phyloP scores from a whole-genome alignment of 2,888 invertebrate species.

The Lasioglossum pauxillum region DNA sequence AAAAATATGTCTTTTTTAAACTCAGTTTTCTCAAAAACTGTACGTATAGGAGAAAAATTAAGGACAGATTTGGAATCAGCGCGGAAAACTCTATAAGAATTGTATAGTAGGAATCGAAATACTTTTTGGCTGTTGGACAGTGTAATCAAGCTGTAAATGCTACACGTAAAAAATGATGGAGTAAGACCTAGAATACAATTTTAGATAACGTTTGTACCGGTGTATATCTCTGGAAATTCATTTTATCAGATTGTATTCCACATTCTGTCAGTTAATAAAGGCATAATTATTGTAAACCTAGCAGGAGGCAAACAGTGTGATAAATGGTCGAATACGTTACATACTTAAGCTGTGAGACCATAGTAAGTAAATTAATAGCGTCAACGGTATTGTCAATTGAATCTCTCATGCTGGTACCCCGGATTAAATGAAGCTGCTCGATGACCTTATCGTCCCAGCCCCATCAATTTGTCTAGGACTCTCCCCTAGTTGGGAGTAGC shows the following conservation, averaged over 20 bases:
- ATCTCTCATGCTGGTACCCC: constrained; percentile 8
- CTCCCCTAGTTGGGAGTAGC: background rate
- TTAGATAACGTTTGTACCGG: background rate
- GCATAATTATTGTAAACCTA: background rate
- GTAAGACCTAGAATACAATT: background rate
- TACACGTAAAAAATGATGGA: background rate
- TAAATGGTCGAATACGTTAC: background rate
- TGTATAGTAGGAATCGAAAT: too few relatives aligned
- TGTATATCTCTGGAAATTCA: background rate
- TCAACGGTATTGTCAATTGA: constrained; percentile 9
- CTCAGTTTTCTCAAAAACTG: too few relatives aligned
- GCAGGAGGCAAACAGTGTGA: background rate
- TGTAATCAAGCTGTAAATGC: background rate
- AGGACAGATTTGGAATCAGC: too few relatives aligned
- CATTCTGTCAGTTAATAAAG: background rate
- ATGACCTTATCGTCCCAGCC: background rate
- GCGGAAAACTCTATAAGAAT: too few relatives aligned
- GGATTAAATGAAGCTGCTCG: background rate
- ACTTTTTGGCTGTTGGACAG: too few relatives aligned
- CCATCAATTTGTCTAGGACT: constrained; percentile 7
- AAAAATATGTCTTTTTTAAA: too few relatives aligned
- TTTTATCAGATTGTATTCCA: background rate
- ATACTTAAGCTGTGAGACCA: too few relatives aligned
- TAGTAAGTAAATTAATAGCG: background rate
- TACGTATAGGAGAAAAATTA: too few relatives aligned